These are phyloP conservation scores for Pogonocherus hispidulus DNA, from an alignment of 2,888 invertebrate species.

Conservation along the genomic window DNA sequence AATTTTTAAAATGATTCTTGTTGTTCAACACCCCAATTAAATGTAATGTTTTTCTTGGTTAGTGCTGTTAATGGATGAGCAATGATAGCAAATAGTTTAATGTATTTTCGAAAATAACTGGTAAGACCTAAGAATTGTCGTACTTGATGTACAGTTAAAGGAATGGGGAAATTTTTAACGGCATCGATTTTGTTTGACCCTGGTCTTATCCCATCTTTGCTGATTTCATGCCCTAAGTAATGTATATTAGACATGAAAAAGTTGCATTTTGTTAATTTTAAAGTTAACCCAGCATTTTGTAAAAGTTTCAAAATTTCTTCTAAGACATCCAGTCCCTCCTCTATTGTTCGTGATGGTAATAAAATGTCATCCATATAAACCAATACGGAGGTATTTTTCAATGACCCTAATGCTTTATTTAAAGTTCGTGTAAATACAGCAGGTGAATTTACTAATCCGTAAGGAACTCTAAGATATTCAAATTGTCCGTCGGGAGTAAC, in stretches of 20 bases:
- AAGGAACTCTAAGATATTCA: slow-evolving; percentile 60
- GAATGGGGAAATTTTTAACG: slow-evolving; percentile 1
- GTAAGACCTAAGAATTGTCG: not conserved
- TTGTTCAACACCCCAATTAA: slow-evolving; percentile 18
- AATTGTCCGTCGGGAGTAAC: slow-evolving; percentile 59
- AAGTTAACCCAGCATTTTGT: not conserved
- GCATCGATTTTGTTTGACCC: not conserved
- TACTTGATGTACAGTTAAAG: slow-evolving; percentile 10
- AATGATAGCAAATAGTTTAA: slow-evolving; percentile 42
- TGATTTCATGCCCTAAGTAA: not conserved
- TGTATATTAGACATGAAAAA: slow-evolving; percentile 11
- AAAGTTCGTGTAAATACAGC: slow-evolving; percentile 41
- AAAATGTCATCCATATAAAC: slow-evolving; percentile 34
- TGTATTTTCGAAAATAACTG: slow-evolving; percentile 28
- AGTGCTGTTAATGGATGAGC: slow-evolving; percentile 42
- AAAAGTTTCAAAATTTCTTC: slow-evolving; percentile 9
- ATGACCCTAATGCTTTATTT: slow-evolving; percentile 8
- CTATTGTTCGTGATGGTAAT: slow-evolving; percentile 18
- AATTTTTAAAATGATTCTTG: slow-evolving; percentile 23
- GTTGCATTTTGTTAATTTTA: slow-evolving; percentile 9
- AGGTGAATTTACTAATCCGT: slow-evolving; percentile 52
- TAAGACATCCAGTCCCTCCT: slow-evolving; percentile 27
- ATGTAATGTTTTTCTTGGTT: slow-evolving; percentile 33
- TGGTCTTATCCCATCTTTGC: slow-evolving; percentile 9
- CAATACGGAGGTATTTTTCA: slow-evolving; percentile 16